phyloP scores from a whole-genome alignment of 2,113 vertebrate species.

The Oceanodroma tethys region DNA sequence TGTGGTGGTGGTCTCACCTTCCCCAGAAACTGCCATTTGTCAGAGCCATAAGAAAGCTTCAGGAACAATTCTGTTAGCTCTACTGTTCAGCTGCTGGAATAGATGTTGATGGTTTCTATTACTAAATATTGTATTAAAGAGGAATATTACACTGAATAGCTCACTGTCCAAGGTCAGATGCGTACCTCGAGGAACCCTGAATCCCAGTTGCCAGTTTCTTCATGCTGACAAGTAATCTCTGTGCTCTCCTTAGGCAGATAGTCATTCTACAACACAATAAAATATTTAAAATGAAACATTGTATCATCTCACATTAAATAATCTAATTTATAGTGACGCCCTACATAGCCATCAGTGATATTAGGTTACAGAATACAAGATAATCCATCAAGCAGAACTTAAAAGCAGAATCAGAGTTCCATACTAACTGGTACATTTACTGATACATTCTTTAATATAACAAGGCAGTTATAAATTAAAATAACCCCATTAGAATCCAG shows the following conservation, averaged over 20 bases:
- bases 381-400: slow-evolving; percentile 56
- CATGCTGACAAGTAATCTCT: not conserved
- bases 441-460: slow-evolving; percentile 37
- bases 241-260: not conserved
- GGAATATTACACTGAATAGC: not conserved
- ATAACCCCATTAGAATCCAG: slow-evolving; percentile 15
- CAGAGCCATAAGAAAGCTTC: not conserved
- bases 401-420: slow-evolving; percentile 39
- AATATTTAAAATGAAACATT: slow-evolving; percentile 29
- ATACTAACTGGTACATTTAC: slow-evolving; percentile 32
- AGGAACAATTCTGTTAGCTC: not conserved
- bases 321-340: slow-evolving; percentile 53
- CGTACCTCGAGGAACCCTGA: not conserved
- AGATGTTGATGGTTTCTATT: not conserved
- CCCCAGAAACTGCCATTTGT: not conserved
- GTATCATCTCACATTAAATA: slow-evolving; percentile 37
- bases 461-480: slow-evolving; percentile 54
- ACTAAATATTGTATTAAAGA: not conserved
- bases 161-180: not conserved
- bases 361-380: slow-evolving; percentile 53
- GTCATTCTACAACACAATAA: slow-evolving; percentile 6
- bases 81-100: not conserved
- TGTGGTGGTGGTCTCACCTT: not conserved
- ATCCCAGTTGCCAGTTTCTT: not conserved
- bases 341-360: slow-evolving; percentile 33